phyloP scores from a whole-genome alignment of 1,140 invertebrate genomes.

The Drosophila pseudoananassae region DNA sequence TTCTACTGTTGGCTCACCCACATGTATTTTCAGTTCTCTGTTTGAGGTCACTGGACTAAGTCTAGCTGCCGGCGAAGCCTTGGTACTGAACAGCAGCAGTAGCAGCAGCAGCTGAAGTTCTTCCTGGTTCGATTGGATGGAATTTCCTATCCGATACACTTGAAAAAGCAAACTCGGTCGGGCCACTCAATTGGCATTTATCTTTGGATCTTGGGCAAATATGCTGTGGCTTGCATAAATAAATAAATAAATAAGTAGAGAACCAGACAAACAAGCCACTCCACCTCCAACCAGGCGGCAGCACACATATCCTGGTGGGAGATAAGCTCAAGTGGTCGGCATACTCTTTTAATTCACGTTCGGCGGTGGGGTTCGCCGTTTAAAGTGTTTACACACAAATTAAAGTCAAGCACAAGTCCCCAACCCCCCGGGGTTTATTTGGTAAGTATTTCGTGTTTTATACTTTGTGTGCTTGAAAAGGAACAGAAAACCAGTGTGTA shows the following conservation, averaged over 20 bases:
- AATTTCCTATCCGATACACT: constrained; percentile 32
- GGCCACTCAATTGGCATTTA: constrained; percentile 37
- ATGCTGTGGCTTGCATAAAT: constrained; percentile 67
- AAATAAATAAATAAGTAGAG: constrained; percentile 70
- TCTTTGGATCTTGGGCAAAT: constrained; percentile 61
- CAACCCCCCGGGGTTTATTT: neutral
- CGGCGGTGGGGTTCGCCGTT: constrained; percentile 31
- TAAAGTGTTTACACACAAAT: constrained; percentile 81
- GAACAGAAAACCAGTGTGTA: constrained; percentile 22
- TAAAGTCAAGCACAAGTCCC: constrained; percentile 69
- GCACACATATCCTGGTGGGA: constrained; percentile 27
- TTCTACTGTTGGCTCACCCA: neutral
- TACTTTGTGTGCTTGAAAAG: constrained; percentile 27
- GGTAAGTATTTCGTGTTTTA: constrained; percentile 37
- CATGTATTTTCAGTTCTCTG: constrained; percentile 25
- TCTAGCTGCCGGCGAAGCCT: constrained; percentile 57
- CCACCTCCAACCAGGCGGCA: constrained; percentile 5
- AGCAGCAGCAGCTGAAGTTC: constrained; percentile 1
- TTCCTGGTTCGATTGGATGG: constrained; percentile 46
- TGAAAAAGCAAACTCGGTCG: constrained; percentile 16
- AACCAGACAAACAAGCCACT: constrained; percentile 73
- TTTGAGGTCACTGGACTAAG: constrained; percentile 40
- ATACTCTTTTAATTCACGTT: constrained; percentile 46
- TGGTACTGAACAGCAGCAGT: constrained; percentile 41
- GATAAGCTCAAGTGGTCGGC: constrained; percentile 52